Base-by-base conservation (phyloP, 2,113 vertebrate genomes). In the Bujurquina vittata region DNA sequence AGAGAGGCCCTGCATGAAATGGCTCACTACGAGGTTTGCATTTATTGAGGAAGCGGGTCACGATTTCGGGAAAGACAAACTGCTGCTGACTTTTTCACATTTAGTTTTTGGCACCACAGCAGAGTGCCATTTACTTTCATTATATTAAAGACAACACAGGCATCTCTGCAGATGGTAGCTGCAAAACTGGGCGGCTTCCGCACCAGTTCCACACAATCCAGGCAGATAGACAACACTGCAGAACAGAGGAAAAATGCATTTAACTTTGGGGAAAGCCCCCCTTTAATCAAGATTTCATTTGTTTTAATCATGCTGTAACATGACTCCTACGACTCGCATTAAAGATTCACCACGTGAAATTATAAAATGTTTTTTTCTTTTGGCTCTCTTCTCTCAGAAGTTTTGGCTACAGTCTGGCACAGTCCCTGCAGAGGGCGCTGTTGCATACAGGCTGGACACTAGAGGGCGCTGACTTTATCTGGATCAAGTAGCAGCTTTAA, bases 381-480 rank as follows among this genome's bases (percentile, higher is more conserved):
- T 35, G 18, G 37, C 29, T 63, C 80, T 62, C 22, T n/a, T 81
- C 56, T 83, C 23, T 37, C 35, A 1, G 61, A 77, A 54, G 23
- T 80, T 84, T 85, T 83, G 84, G 80, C 76, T 79, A 84, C 46
- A 37, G 76, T 91, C 84, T 8, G 84, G 59, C 82, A 83, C 2
- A 76, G 58, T 67, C 20, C 91, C 90, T 79, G 77, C 35, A 55
- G 89, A 89, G 93, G 93, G 87, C 83, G 87, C 93, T 91, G 88
- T 94, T 96, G 94, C 93, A 95, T 95, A 93, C 94, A 87, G 75
- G 62, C 87, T 87, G 91, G 82, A 88, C 77, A 29, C 57, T 60
- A 65, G 79, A 75, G 57, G 77, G 65, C 35, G 33, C 77, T 79
- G 65, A 54, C 4, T 76, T 83, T 57, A 23, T 29, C 40, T 58